Base-by-base conservation (phyloP, 2,113 vertebrate species). In the Mobula birostris region DNA sequence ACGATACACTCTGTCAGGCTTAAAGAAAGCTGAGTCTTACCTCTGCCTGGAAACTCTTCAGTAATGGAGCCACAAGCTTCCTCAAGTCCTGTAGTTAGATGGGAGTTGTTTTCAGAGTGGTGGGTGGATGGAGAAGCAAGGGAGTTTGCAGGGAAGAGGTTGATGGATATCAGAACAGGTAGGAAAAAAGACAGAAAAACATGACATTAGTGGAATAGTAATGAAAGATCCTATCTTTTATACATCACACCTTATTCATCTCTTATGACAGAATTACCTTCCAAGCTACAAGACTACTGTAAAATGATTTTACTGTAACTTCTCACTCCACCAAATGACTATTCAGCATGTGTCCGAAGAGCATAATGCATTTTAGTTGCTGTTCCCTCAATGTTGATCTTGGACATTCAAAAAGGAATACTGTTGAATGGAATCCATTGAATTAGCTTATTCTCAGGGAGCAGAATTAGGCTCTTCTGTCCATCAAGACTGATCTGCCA, bases 21-120 rank as follows among this genome's bases (percentile, higher is more conserved):
- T 90, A 32, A 90, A 6, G 3, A 88, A 88, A 32, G 63, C 27
- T 66, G 70, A 76, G 24, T 96, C 98, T 98, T 97, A 99, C 99
- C 99, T 99, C 99, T 95, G 98, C 98, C 96, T 99, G 99, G 97
- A 99, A 99, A 97, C 98, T 99, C 97, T 99, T 99, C 96, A 99
- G 97, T 95, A 99, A 96, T 0, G 99, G 99, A 95, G 99, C 98
- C 96, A 99, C 99, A 97, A 99, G 98, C 98, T 99, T 99, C 96
- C 99, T 98, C 95, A 99, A 97, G 97, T 99, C 99, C 99, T 99
- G 94, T 83, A 95, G 96, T 97, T 88, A 95, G 72, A 21, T 74
- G 72, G 72, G 21, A 74, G 72, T 24, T 74, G 19, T 70, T 70
- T 58, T 63, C 96, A 63, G 95, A 95, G 90, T 32, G 76, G 56